A percentile compares a stretch with the other conserved stretches of the same genome.
Conservation (phyloP, 2,797 vertebrate species). For the Scleropages formosus region DNA sequence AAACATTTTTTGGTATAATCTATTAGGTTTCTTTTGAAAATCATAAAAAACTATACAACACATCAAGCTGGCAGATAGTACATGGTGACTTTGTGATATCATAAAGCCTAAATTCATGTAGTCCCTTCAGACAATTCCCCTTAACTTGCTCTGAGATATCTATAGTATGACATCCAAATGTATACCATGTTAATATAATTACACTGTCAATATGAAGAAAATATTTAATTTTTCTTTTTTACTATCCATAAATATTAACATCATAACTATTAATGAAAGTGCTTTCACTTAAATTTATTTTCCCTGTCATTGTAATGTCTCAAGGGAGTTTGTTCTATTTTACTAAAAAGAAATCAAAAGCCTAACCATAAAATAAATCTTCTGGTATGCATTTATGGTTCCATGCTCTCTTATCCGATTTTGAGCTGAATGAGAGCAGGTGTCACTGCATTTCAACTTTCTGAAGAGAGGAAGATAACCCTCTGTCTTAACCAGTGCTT, state of each 20-base stretch:
- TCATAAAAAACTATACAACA: not conserved
- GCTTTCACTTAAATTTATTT: not conserved
- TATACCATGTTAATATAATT: not conserved
- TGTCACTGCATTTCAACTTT: conserved; percentile 20
- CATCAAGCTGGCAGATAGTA: not conserved
- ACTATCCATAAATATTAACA: not conserved
- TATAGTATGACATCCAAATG: conserved; percentile 15
- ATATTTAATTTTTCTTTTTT: conserved; percentile 9
- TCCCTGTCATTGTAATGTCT: conserved; percentile 8
- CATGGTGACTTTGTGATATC: not conserved
- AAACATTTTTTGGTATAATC: not conserved
- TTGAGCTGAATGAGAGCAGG: conserved; percentile 18
- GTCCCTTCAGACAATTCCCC: not conserved
- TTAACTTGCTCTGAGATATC: conserved; percentile 12
- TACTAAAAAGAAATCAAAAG: conserved; percentile 1
- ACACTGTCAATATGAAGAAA: too few species aligned
- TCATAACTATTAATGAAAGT: conserved; percentile 12
- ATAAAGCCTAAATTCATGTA: not conserved
- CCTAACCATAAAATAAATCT: conserved; percentile 17
- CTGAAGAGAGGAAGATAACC: conserved; percentile 19
- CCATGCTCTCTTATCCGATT: not conserved
- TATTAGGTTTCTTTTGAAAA: not conserved
- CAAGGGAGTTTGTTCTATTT: not conserved
- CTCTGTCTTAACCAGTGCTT: conserved; percentile 19
- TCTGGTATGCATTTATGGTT: conserved; percentile 13